Evolutionary conservation across 2,888 invertebrate genomes (phyloP).

Genomic region (Bellardia bayeri): DNA sequence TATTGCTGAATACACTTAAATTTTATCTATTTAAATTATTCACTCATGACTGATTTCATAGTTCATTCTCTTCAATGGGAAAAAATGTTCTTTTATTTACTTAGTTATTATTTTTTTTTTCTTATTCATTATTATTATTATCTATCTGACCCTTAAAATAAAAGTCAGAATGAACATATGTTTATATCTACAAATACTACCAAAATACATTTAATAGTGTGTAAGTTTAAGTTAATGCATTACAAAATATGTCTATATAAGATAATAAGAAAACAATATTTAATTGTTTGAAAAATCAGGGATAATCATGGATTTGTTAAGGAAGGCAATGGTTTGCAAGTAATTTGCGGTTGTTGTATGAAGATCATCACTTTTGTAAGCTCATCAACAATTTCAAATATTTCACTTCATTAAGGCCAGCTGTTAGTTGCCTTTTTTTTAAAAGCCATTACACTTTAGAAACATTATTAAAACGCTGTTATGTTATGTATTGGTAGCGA

Average conservation of each 20-base stretch:
- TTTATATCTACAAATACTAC: background rate
- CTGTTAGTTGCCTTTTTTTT: too few relatives aligned
- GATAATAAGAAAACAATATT: background rate
- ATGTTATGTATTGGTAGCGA: too few relatives aligned
- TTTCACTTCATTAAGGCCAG: too few relatives aligned
- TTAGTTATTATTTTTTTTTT: background rate
- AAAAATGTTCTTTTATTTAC: background rate
- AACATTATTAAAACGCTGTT: too few relatives aligned
- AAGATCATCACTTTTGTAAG: too few relatives aligned
- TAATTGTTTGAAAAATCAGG: background rate
- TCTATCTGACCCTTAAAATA: background rate
- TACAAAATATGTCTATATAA: background rate
- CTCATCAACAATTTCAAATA: too few relatives aligned
- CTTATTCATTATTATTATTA: background rate
- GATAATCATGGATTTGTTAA: too few relatives aligned
- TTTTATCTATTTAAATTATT: background rate
- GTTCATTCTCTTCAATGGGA: background rate
- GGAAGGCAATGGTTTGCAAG: too few relatives aligned
- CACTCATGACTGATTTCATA: slow-evolving; percentile 11
- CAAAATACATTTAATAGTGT: background rate
- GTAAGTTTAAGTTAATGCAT: background rate
- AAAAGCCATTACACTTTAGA: too few relatives aligned
- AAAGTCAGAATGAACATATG: slow-evolving; percentile 3
- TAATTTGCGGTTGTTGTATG: too few relatives aligned
- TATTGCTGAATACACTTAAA: background rate